Evolutionary conservation across 2,113 vertebrate genomes (phyloP).

Genomic region (Microcebus ravelobensis): DNA sequence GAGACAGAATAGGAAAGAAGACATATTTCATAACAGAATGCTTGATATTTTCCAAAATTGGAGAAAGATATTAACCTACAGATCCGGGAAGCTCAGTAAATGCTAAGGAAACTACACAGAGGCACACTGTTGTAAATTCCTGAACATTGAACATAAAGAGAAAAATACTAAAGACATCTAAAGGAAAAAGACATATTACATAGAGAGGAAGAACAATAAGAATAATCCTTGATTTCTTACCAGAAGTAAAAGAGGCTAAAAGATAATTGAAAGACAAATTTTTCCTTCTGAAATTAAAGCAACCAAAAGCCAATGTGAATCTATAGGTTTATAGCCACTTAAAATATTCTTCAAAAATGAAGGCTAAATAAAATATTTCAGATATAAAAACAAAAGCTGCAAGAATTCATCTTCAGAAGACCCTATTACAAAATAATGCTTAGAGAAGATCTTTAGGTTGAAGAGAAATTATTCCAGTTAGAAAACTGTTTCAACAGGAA

Average conservation of each 20-base stretch:
- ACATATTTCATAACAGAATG: neutral
- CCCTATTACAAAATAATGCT: neutral
- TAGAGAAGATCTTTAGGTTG: neutral
- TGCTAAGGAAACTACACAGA: neutral
- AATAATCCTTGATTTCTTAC: neutral
- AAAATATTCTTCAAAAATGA: neutral
- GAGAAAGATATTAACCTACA: neutral
- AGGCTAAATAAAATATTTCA: neutral
- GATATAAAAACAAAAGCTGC: neutral
- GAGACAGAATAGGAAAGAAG: neutral
- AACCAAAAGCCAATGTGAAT: neutral
- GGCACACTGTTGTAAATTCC: neutral
- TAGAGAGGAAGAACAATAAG: neutral
- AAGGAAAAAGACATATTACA: neutral
- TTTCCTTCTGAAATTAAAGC: neutral
- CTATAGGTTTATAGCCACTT: neutral
- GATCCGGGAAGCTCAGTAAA: neutral
- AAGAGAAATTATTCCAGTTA: neutral
- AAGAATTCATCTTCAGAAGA: neutral
- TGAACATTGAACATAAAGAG: neutral
- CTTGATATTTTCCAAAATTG: neutral
- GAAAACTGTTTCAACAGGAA: neutral
- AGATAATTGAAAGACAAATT: neutral
- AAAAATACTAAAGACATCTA: neutral
- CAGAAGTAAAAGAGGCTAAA: neutral